Evolutionary conservation across 2,888 invertebrate genomes (phyloP).

Genomic region (Conops quadrifasciatus): DNA sequence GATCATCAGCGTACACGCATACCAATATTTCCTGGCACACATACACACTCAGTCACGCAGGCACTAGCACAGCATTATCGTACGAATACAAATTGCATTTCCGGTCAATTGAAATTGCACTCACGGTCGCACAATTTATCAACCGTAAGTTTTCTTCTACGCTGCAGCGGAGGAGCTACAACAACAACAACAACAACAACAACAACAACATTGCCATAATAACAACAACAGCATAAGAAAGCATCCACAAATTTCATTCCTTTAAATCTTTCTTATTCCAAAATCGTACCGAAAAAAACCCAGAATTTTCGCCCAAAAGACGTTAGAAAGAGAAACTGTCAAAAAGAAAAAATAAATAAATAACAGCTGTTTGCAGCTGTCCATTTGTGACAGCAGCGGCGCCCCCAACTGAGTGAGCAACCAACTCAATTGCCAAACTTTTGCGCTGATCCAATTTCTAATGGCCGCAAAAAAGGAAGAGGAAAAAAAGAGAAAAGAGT

Average conservation of each 20-base stretch:
- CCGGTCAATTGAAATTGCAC: conserved; percentile 15
- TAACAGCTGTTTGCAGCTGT: conserved; percentile 29
- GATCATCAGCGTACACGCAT: too few species aligned
- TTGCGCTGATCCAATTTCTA: conserved; percentile 26
- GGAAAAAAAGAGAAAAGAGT: not conserved
- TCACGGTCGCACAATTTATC: conserved; percentile 13
- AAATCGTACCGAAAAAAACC: too few species aligned
- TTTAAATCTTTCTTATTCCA: too few species aligned
- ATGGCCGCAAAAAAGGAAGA: not conserved
- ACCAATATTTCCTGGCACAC: too few species aligned
- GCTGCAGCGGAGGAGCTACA: not conserved
- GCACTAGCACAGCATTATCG: too few species aligned
- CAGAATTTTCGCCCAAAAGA: not conserved
- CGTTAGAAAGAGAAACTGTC: too few species aligned
- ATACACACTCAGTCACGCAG: too few species aligned
- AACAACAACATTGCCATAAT: not conserved
- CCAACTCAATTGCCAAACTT: conserved; percentile 29
- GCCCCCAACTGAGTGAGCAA: not conserved
- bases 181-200: conserved; percentile 9
- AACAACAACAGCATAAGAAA: not conserved
- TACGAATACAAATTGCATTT: conserved; percentile 5
- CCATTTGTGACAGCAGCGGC: conserved; percentile 12
- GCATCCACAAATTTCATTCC: too few species aligned
- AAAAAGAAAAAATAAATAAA: not conserved
- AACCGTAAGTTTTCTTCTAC: not conserved